These are phyloP conservation scores for Caenorhabditis inopinata DNA, from an alignment of 1,140 invertebrate species.

Conservation along the genomic window DNA sequence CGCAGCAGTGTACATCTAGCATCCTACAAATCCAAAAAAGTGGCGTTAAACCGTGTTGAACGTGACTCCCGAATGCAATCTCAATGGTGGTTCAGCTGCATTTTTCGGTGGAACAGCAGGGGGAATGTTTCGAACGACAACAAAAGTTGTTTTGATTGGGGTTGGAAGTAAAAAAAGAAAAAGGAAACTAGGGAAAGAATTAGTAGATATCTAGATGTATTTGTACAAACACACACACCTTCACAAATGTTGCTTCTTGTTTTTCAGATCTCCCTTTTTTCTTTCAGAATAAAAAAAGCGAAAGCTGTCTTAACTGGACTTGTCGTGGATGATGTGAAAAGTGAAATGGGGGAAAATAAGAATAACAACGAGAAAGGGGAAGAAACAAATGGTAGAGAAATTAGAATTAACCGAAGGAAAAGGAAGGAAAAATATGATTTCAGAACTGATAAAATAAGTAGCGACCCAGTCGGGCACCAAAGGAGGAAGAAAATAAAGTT, in stretches of 20 bases:
- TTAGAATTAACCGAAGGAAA: too few species aligned
- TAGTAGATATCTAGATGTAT: conserved; percentile 27
- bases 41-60: background rate
- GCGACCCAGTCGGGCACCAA: too few species aligned
- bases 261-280: background rate
- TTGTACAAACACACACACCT: background rate
- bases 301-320: conserved; percentile 2
- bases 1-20: conserved; percentile 6
- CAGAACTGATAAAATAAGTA: too few species aligned
- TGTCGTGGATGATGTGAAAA: background rate
- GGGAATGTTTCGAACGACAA: background rate
- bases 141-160: conserved; percentile 24
- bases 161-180: background rate
- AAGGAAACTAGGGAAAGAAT: background rate
- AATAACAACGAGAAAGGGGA: background rate
- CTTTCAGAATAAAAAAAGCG: background rate
- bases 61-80: background rate
- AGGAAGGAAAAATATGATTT: too few species aligned
- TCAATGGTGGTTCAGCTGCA: background rate
- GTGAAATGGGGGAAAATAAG: background rate
- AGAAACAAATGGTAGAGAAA: too few species aligned
- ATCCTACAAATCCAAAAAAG: background rate
- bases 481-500: too few species aligned
- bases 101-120: background rate
- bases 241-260: conserved; percentile 27